Evolutionary conservation across 2,888 invertebrate genomes (phyloP).

Genomic region (Nomada flava): DNA sequence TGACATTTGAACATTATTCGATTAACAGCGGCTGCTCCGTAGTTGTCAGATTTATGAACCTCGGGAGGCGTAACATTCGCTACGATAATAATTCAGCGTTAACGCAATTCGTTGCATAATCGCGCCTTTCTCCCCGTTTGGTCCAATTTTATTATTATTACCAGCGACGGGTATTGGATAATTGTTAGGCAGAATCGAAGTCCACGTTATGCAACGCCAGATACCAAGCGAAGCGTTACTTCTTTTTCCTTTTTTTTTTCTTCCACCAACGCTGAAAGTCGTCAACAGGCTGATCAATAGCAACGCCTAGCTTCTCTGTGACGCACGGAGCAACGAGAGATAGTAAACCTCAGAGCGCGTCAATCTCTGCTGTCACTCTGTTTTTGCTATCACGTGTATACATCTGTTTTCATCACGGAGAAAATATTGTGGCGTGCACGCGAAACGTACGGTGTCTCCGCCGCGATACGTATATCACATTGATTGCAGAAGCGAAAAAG

Average conservation of each 20-base stretch:
- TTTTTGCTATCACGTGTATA: neutral
- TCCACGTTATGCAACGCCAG: neutral
- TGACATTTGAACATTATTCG: neutral
- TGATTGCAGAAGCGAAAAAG: constrained; percentile 14
- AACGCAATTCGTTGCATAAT: constrained; percentile 7
- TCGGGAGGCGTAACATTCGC: neutral
- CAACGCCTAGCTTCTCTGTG: neutral
- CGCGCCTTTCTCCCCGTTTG: neutral
- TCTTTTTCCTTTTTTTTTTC: too few species aligned
- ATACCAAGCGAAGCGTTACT: too few species aligned
- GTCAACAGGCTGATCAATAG: constrained; percentile 10
- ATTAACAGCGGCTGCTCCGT: neutral
- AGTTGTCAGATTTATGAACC: neutral
- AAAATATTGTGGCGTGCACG: neutral
- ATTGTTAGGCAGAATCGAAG: neutral
- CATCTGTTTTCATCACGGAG: neutral
- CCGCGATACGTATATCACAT: neutral
- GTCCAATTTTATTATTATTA: neutral
- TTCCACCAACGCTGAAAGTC: neutral
- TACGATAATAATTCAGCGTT: neutral
- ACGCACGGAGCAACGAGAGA: neutral
- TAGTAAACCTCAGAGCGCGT: neutral
- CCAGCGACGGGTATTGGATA: neutral
- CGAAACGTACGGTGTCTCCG: neutral
- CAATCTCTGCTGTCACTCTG: neutral